Base-by-base conservation (phyloP, 2,888 invertebrate genomes). In the Archaeoteleia sp. region DNA sequence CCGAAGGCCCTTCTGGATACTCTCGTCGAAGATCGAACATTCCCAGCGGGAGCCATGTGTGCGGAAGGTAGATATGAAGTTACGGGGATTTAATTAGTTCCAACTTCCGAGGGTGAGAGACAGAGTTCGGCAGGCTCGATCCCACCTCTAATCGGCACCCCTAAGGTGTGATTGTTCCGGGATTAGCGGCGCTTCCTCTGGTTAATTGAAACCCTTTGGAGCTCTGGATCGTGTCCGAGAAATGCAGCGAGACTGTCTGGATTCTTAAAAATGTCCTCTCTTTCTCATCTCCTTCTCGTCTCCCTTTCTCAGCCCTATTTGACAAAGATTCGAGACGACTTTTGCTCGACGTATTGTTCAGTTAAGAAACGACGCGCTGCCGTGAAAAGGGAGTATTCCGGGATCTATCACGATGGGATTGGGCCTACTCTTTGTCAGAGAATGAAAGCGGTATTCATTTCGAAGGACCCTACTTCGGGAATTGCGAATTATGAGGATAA, bases 31-130 rank as follows among this genome's bases (percentile, higher is more conserved):
- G 74, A 77, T 77, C 76, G 75, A 77, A 78, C 73, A 75, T 77
- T 73, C 74, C 35, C 30, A 42, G 61, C 45, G 39, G 55, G 72
- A 76, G 74, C 74, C 78, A 78, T 78, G 81, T 82, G 77, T 84
- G 83, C 82, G 74, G 76, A 81, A 82, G 77, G 78, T 77, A 83
- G 84, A 84, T 84, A 84, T 81, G 83, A 82, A 81, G 82, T 84
- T 80, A 82, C 80, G 76, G 74, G 79, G 80, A 83, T 83, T 84
- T 82, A 83, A 84, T 84, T 84, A 84, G 81, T 81, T 79, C 77
- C 78, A 83, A 83, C 77, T 81, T 81, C 77, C 70, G 72, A 60
- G 46, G 54, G 46, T 42, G 40, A 35, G 72, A 71, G 70, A 71
- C 71, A 70, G 76, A 73, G 57, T 58, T 30, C 25, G 61, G 63